A percentile compares a stretch with the other conserved stretches of the same genome.
Conservation (phyloP, 1,140 invertebrate genomes). For the Drosophila auraria region DNA sequence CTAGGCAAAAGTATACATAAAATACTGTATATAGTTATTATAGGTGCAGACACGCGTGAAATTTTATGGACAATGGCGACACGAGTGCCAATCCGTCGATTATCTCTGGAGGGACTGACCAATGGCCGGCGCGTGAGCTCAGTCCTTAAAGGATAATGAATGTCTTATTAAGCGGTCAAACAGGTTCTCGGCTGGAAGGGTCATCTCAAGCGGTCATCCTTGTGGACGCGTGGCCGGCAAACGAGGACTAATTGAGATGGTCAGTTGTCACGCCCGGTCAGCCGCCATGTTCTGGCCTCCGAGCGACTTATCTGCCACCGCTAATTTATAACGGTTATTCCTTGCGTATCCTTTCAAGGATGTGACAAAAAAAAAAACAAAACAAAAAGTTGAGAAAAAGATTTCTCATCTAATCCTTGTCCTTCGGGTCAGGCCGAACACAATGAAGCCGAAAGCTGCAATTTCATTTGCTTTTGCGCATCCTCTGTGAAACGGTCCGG, state of each 20-base stretch:
- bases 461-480: slow-evolving; percentile 74
- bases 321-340: slow-evolving; percentile 74
- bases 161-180: slow-evolving; percentile 58
- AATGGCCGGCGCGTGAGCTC: slow-evolving; percentile 61
- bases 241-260: slow-evolving; percentile 50
- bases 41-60: slow-evolving; percentile 31
- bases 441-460: slow-evolving; percentile 69
- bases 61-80: slow-evolving; percentile 23
- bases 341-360: slow-evolving; percentile 21
- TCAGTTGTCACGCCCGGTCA: slow-evolving; percentile 25
- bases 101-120: slow-evolving; percentile 63
- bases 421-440: slow-evolving; percentile 40
- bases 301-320: neutral
- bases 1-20: slow-evolving; percentile 19
- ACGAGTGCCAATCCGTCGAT: slow-evolving; percentile 43
- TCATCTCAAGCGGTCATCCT: slow-evolving; percentile 48
- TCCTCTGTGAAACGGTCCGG: slow-evolving; percentile 41
- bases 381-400: slow-evolving; percentile 50
- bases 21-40: neutral
- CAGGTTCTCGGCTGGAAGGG: slow-evolving; percentile 53
- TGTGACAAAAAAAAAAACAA: slow-evolving; percentile 27
- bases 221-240: slow-evolving; percentile 51
- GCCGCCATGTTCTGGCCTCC: slow-evolving; percentile 12
- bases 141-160: slow-evolving; percentile 27
- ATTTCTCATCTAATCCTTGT: slow-evolving; percentile 63